phyloP scores from a whole-genome alignment of 1,140 invertebrate species.

The Eciton burchellii region DNA sequence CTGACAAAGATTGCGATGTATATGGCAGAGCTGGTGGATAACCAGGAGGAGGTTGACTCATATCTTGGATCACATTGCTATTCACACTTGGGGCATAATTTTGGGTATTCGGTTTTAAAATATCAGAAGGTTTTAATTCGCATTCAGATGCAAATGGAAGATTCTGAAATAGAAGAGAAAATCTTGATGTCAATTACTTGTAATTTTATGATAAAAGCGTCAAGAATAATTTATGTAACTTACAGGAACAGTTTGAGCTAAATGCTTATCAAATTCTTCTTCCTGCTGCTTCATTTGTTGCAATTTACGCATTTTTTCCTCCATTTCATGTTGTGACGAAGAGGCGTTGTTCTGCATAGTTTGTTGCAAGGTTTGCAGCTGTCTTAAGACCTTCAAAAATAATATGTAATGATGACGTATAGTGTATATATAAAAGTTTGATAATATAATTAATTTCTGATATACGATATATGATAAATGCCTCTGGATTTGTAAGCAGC shows the following conservation, averaged over 20 bases:
- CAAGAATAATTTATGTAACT: constrained; percentile 72
- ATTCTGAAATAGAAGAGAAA: constrained; percentile 83
- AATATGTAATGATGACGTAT: background rate
- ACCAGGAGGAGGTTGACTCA: constrained; percentile 87
- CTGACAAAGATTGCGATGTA: constrained; percentile 79
- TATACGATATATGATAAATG: constrained; percentile 44
- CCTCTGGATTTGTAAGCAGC: constrained; percentile 84
- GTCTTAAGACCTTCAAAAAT: constrained; percentile 87
- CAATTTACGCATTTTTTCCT: constrained; percentile 90
- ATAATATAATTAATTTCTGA: constrained; percentile 19
- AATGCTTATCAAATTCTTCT: constrained; percentile 92
- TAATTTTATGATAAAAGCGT: background rate
- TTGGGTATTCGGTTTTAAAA: constrained; percentile 81
- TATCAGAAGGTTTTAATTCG: constrained; percentile 87
- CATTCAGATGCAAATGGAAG: constrained; percentile 89
- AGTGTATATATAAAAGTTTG: background rate
- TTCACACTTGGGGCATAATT: constrained; percentile 78
- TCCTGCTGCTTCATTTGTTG: constrained; percentile 91
- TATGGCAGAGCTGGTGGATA: constrained; percentile 84
- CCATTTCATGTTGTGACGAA: constrained; percentile 87
- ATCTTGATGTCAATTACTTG: background rate
- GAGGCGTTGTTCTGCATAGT: constrained; percentile 81
- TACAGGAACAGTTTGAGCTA: constrained; percentile 90
- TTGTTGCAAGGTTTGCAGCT: constrained; percentile 89
- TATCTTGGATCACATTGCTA: constrained; percentile 84